Conservation (phyloP, 2,888 invertebrate species). For the Cryptophagus acutangulus region DNA sequence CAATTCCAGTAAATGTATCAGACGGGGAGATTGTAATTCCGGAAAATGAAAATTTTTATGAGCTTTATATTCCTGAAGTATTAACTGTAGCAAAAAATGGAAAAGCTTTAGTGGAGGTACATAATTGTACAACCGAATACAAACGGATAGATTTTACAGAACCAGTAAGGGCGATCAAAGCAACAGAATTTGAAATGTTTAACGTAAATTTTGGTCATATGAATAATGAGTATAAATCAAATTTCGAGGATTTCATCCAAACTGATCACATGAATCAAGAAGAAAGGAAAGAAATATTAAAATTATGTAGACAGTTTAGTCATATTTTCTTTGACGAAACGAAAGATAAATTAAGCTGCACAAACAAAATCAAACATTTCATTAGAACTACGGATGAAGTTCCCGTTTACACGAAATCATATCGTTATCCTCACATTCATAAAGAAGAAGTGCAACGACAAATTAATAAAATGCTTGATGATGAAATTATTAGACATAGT, state of each 20-base stretch:
- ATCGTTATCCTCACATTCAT: conserved; percentile 23
- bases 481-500: conserved; percentile 3
- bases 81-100: too few species aligned
- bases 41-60: too few species aligned
- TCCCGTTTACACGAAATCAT: conserved; percentile 4
- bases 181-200: too few species aligned
- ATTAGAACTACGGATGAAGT: conserved; percentile 3
- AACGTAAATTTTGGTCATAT: too few species aligned
- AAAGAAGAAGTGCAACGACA: conserved; percentile 7
- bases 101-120: too few species aligned
- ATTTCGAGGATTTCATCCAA: conserved; percentile 15
- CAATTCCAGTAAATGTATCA: too few species aligned
- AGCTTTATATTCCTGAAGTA: too few species aligned
- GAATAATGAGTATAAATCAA: neutral
- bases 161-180: neutral
- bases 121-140: too few species aligned
- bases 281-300: conserved; percentile 11
- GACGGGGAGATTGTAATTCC: too few species aligned
- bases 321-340: conserved; percentile 11
- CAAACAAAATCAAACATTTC: neutral
- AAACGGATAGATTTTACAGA: neutral
- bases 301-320: conserved; percentile 2
- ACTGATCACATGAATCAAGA: conserved; percentile 11
- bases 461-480: conserved; percentile 5
- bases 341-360: neutral